Evolutionary conservation across 2,797 vertebrate genomes (phyloP), one percentile per base, ranked within the genome.

Genomic region (Allobates femoralis): DNA sequence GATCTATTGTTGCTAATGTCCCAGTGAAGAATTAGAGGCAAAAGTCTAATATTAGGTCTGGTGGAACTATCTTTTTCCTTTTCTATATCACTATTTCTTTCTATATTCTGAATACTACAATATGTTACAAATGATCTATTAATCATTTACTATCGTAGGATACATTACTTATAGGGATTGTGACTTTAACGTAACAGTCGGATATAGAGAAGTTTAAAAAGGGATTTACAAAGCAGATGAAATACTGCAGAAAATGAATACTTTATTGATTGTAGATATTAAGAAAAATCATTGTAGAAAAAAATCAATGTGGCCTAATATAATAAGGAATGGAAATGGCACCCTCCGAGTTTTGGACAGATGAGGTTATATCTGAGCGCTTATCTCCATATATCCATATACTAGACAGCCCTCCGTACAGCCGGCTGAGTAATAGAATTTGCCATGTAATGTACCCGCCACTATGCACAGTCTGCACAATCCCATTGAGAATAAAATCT

Each of bases 401-500:
- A 10, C 55, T 18, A 58, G 19, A 55, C 28, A 55, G 21, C 19
- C 56, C 14, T 62, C n/a, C 26, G 18, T 81, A 23, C 18, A 51
- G 53, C 21, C 32, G 30, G 64, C 23, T 34, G 26, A 82, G 80
- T 66, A 73, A 82, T 73, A 83, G 81, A 60, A 74, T 74, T 73
- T 83, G 34, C n/a, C 28, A 28, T 75, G n/a, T 46, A 28, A 30
- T 83, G 21, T 82, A 37, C 12, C 30, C 5, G 19, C 23, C 4
- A 32, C 26, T 74, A 19, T 75, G 32, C 5, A 15, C 7, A 26
- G 67, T 71, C 37, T 81, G n/a, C 28, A 53, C 69, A 76, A 55
- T 74, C 55, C 50, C 56, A 56, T 51, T 0, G 58, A 81, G 23
- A 79, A 84, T 87, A 53, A 74, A 66, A 30, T 87, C 75, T 78